phyloP scores from a whole-genome alignment of 2,797 vertebrate genomes.

The Eulemur mongoz region DNA sequence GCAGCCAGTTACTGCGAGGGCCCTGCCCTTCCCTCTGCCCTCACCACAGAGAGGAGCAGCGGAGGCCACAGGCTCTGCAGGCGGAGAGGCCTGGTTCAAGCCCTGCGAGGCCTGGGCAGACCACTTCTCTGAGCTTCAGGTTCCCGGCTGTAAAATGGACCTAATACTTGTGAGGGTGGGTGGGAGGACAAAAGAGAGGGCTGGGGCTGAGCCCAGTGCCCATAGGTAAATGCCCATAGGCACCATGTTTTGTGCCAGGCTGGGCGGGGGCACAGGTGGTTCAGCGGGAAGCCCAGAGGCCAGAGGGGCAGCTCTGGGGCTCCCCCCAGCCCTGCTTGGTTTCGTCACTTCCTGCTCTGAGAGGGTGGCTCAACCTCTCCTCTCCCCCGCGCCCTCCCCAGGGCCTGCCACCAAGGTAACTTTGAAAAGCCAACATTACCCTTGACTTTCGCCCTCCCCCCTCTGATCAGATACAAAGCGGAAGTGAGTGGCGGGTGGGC shows the following conservation, averaged over 20 bases:
- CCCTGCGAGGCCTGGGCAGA: neutral
- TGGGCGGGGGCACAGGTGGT: neutral
- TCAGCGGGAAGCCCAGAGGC: neutral
- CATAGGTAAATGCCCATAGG: rapidly evolving
- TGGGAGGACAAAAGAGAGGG: neutral
- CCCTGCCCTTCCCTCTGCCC: neutral
- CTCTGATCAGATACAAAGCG: slow-evolving; percentile 47
- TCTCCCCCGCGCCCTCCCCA: neutral
- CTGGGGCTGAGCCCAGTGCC: neutral
- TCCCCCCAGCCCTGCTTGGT: neutral
- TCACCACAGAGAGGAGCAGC: rapidly evolving
- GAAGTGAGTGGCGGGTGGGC: slow-evolving; percentile 36
- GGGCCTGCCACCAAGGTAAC: slow-evolving; percentile 60
- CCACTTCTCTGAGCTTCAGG: neutral
- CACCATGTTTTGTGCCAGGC: rapidly evolving
- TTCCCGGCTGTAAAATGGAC: neutral
- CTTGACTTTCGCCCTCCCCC: slow-evolving; percentile 16
- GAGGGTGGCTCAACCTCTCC: neutral
- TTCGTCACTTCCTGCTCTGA: slow-evolving; percentile 47
- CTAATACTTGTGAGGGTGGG: too few relatives aligned
- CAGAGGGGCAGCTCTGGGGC: neutral
- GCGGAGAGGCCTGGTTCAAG: neutral
- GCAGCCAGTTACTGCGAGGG: rapidly evolving
- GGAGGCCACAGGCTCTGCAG: neutral
- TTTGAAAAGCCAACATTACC: neutral